Conservation (phyloP, 2,113 vertebrate genomes). For the Pitta sordida region DNA sequence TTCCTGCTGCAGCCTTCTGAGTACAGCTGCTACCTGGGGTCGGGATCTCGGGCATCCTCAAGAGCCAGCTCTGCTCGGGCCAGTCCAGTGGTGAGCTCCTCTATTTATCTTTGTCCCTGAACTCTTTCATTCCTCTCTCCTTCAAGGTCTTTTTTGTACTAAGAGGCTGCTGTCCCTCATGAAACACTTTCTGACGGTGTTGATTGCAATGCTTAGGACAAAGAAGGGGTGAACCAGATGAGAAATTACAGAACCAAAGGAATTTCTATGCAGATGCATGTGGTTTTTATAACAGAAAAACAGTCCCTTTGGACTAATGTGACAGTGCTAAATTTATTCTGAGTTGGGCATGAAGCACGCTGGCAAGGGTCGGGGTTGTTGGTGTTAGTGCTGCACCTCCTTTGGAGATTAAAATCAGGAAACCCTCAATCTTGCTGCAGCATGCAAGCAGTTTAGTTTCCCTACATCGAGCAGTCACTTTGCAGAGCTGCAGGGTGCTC, state of each 20-base stretch:
- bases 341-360: not conserved
- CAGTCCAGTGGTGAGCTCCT: conserved; percentile 92
- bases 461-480: not conserved
- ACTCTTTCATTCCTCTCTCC: not conserved
- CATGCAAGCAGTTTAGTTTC: not conserved
- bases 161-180: not conserved
- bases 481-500: not conserved
- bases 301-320: not conserved
- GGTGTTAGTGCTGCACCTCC: not conserved
- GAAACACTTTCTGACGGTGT: not conserved
- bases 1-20: conserved; percentile 81
- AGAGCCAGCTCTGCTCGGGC: conserved; percentile 93
- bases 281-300: not conserved
- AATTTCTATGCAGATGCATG: not conserved
- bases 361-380: not conserved
- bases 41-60: conserved; percentile 88
- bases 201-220: not conserved
- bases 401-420: not conserved
- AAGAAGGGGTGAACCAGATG: not conserved
- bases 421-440: not conserved
- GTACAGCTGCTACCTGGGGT: conserved; percentile 82
- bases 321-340: not conserved
- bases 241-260: not conserved
- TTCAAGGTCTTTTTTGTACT: not conserved
- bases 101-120: not conserved